Evolutionary conservation across 2,797 vertebrate genomes (phyloP).

Genomic region (Bovichtus diacanthus): DNA sequence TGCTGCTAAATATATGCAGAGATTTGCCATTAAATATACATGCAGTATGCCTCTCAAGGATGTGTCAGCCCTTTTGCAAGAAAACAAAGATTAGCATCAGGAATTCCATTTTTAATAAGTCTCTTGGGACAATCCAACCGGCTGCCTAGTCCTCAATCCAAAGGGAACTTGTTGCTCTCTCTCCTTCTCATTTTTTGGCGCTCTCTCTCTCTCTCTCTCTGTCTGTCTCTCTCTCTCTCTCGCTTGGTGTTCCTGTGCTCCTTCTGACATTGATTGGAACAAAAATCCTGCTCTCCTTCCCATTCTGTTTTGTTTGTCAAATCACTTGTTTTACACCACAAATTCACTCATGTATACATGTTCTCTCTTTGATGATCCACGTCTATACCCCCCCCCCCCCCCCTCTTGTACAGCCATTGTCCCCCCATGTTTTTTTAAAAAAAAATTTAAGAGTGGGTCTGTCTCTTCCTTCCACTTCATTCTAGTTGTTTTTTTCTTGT

Average conservation of each 20-base stretch:
- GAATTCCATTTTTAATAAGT: conserved; percentile 85
- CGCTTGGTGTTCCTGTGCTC: conserved; percentile 42
- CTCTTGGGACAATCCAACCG: conserved; percentile 76
- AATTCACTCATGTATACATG: conserved; percentile 44
- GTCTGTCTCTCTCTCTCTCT: conserved; percentile 33
- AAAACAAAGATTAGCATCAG: conserved; percentile 85
- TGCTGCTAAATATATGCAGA: conserved; percentile 72
- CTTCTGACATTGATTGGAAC: conserved; percentile 69
- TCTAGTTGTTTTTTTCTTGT: conserved; percentile 8
- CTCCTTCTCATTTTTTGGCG: conserved; percentile 9
- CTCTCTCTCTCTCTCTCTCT: conserved; percentile 18
- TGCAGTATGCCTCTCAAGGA: conserved; percentile 76
- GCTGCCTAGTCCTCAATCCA: conserved; percentile 75
- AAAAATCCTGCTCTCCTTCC: conserved; percentile 23
- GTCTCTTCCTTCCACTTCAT: conserved; percentile 32
- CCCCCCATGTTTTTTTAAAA: conserved; percentile 15
- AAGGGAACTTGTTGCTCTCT: conserved; percentile 80
- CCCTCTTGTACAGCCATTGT: conserved; percentile 18
- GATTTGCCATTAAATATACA: conserved; percentile 82
- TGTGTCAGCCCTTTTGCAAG: conserved; percentile 76
- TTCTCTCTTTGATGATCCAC: conserved; percentile 40
- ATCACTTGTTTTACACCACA: conserved; percentile 54
- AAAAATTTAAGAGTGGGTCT: neutral
- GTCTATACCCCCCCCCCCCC: neutral
- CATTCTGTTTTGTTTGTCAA: conserved; percentile 29